Evolutionary conservation across 1,140 invertebrate species (phyloP).

Genomic region (Schmidtea mediterranea): DNA sequence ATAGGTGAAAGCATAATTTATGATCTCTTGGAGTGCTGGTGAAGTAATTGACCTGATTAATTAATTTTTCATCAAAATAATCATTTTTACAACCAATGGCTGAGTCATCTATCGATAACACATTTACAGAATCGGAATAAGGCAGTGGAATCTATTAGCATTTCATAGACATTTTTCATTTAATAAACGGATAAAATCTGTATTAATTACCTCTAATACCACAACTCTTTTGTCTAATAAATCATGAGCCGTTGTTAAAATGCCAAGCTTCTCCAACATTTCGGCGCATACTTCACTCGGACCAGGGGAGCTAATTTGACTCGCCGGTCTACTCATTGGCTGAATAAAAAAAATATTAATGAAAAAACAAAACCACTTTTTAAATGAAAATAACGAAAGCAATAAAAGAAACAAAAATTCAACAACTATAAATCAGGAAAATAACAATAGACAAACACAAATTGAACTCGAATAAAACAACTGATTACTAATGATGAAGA

Average conservation of each 20-base stretch:
- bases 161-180: no score
- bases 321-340: constrained; percentile 9
- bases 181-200: not conserved
- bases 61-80: not conserved
- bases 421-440: no score
- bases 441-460: no score
- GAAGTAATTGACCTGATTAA: not conserved
- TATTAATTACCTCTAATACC: constrained; percentile 6
- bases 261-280: constrained; percentile 15
- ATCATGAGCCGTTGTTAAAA: constrained; percentile 11
- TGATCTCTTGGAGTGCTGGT: not conserved
- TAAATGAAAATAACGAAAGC: no score
- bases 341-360: constrained; percentile 10
- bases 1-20: not conserved
- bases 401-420: no score
- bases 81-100: not conserved
- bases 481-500: no score
- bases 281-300: constrained; percentile 14
- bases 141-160: no score
- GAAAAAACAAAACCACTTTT: not conserved
- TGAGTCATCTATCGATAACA: not conserved
- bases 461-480: no score
- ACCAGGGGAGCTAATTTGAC: constrained; percentile 6
- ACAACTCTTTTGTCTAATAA: constrained; percentile 12
- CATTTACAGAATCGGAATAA: no score